These are phyloP conservation scores for Cosmorhoe ocellata DNA, from an alignment of 2,888 invertebrate species.

Conservation along the genomic window DNA sequence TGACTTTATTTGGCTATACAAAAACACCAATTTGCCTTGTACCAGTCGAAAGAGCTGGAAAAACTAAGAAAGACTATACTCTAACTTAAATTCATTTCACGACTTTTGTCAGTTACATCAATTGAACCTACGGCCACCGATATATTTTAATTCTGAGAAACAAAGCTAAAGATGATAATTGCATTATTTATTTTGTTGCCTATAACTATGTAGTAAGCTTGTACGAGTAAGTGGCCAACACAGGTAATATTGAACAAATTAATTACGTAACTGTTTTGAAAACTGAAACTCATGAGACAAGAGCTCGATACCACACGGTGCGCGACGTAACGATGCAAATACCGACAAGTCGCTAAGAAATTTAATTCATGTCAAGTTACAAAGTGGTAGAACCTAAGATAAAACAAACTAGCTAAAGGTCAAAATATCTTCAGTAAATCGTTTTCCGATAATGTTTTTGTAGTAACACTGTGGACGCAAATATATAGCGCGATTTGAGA, in stretches of 20 bases:
- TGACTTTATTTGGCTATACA: too few species aligned
- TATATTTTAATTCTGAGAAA: too few species aligned
- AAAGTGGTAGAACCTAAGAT: conserved; percentile 22
- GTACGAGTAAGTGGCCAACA: too few species aligned
- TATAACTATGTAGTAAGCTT: too few species aligned
- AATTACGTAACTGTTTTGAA: conserved; percentile 15
- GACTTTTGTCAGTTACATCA: too few species aligned
- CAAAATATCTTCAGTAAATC: conserved; percentile 38
- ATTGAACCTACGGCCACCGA: too few species aligned
- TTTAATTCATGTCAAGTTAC: conserved; percentile 32
- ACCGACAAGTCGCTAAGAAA: conserved; percentile 15
- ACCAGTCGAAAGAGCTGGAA: too few species aligned
- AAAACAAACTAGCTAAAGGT: conserved; percentile 29
- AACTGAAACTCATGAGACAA: conserved; percentile 8
- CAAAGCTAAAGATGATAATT: too few species aligned
- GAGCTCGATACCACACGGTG: conserved; percentile 15
- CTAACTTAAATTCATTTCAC: too few species aligned
- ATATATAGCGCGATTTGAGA: conserved; percentile 29
- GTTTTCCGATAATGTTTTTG: conserved; percentile 46
- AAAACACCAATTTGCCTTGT: too few species aligned
- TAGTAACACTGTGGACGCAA: conserved; percentile 22
- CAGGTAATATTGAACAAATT: conserved; percentile 13
- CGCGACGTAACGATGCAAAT: conserved; percentile 10
- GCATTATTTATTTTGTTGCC: too few species aligned
- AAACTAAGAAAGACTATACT: too few species aligned